Percentiles rank a stretch among this genome's conserved stretches.
phyloP scores from a whole-genome alignment of 2,113 vertebrate genomes.

The Pterophyllum scalare region DNA sequence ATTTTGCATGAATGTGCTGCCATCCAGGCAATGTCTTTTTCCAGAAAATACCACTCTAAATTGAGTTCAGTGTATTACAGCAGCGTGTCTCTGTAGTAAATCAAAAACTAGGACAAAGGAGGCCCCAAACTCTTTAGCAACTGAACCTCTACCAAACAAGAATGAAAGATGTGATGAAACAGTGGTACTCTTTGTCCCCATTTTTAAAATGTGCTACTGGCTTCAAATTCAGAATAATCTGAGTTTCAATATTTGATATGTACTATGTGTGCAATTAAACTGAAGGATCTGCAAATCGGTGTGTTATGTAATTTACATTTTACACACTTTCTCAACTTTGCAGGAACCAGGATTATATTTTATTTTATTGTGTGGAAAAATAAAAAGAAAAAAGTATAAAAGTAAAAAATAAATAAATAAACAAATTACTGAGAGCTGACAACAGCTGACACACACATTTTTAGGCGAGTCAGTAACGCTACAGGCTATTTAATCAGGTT shows the following conservation, averaged over 20 bases:
- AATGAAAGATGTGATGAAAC: slow-evolving; percentile 5
- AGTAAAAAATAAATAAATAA: accelerated
- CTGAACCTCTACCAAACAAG: not conserved
- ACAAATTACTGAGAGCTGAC: not conserved
- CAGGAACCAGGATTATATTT: not conserved
- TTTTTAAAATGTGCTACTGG: not conserved
- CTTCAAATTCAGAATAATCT: not conserved
- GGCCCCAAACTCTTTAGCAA: not conserved
- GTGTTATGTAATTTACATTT: not conserved
- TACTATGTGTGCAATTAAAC: not conserved
- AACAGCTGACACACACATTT: not conserved
- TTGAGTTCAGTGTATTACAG: not conserved
- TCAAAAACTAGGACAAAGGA: not conserved
- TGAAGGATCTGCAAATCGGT: not conserved
- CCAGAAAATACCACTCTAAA: not conserved
- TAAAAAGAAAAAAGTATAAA: not conserved
- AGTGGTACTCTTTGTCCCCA: not conserved
- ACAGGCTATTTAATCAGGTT: not conserved
- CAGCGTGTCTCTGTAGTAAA: not conserved
- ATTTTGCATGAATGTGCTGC: accelerated
- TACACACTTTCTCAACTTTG: not conserved
- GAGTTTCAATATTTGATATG: not conserved
- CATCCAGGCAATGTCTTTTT: not conserved
- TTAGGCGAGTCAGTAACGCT: not conserved
- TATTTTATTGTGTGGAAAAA: not conserved